These are phyloP conservation scores for Tenthredo distinguenda DNA, from an alignment of 2,888 invertebrate species.

Conservation along the genomic window DNA sequence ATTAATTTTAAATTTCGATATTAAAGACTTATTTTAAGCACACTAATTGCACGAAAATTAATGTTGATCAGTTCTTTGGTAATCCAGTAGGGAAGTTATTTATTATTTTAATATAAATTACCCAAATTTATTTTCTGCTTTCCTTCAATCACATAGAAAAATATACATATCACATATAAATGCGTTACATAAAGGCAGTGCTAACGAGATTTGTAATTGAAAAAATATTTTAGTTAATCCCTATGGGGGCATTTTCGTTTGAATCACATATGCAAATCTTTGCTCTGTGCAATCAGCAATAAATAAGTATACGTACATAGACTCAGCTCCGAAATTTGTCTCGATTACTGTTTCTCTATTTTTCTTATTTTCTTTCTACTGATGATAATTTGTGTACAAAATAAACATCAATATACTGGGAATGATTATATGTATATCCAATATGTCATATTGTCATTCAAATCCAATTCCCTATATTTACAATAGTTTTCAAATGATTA, in stretches of 20 bases:
- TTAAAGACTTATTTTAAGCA: conserved; percentile 44
- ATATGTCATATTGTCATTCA: conserved; percentile 30
- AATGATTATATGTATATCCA: conserved; percentile 42
- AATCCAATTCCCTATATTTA: conserved; percentile 38
- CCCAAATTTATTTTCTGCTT: conserved; percentile 29
- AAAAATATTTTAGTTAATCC: not conserved
- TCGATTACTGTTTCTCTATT: not conserved
- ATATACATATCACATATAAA: conserved; percentile 63
- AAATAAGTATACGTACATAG: conserved; percentile 38
- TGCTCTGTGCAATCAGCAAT: conserved; percentile 43
- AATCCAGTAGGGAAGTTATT: conserved; percentile 44
- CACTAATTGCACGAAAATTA: conserved; percentile 45
- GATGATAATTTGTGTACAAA: not conserved
- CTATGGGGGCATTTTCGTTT: conserved; percentile 7
- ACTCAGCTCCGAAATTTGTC: conserved; percentile 21
- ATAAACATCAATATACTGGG: conserved; percentile 41
- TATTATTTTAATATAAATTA: conserved; percentile 35
- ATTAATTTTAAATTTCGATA: conserved; percentile 28
- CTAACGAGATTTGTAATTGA: conserved; percentile 55
- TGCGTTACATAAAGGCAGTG: conserved; percentile 65
- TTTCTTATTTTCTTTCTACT: not conserved
- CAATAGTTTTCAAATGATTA: not conserved
- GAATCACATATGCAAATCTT: not conserved
- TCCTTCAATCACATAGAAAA: conserved; percentile 43
- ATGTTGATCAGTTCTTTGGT: conserved; percentile 52